Percentiles rank a stretch among this genome's conserved stretches.
These are phyloP conservation scores for Dicyrtoma fusca DNA, from an alignment of 2,888 invertebrate genomes.

Conservation along the genomic window DNA sequence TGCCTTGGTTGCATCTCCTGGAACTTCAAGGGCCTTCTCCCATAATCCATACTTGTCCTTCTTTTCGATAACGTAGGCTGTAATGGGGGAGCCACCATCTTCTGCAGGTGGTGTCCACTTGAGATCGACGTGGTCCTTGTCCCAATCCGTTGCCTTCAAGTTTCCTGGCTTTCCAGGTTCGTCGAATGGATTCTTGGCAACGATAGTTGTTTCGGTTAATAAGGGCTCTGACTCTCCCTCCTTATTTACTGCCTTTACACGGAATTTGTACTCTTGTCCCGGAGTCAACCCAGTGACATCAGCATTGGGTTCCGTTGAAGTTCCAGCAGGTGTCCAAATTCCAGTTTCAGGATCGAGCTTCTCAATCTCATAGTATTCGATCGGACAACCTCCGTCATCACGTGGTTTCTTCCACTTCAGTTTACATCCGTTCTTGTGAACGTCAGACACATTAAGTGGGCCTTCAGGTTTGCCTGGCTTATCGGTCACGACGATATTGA, in stretches of 20 bases:
- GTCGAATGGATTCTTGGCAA: constrained; percentile 99
- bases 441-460: constrained; percentile 85
- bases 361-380: constrained; percentile 90
- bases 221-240: constrained; percentile 96
- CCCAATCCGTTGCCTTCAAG: constrained; percentile 89
- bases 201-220: constrained; percentile 82
- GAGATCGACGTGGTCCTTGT: constrained; percentile 90
- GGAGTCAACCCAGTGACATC: constrained; percentile 89
- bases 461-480: constrained; percentile 87
- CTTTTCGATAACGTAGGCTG: constrained; percentile 83
- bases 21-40: constrained; percentile 89
- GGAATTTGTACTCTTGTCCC: constrained; percentile 97
- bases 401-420: constrained; percentile 93
- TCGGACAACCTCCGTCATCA: constrained; percentile 83
- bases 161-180: constrained; percentile 74
- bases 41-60: constrained; percentile 94
- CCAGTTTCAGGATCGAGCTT: constrained; percentile 61
- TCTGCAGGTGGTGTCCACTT: constrained; percentile 83
- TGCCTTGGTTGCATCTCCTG: constrained; percentile 77
- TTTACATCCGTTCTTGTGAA: constrained; percentile 93
- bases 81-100: constrained; percentile 89
- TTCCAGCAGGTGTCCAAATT: constrained; percentile 73
- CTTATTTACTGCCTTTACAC: constrained; percentile 93
- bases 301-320: constrained; percentile 81
- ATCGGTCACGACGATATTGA: constrained; percentile 80